phyloP scores from a whole-genome alignment of 2,797 vertebrate genomes.

The Alectoris magna region DNA sequence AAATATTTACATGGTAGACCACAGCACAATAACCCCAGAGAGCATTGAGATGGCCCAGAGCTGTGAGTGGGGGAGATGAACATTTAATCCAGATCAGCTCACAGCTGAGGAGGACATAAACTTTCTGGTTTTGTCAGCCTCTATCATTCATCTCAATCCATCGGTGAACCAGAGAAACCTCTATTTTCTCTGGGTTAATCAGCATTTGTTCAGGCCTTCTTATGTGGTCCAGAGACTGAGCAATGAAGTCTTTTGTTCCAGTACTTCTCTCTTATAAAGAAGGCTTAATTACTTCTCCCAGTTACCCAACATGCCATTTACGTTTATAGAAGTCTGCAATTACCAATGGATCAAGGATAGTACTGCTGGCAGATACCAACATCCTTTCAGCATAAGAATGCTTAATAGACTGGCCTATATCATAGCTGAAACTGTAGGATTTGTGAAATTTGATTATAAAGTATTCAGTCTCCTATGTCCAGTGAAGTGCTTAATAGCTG shows the following conservation, averaged over 20 bases:
- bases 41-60: not conserved
- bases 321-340: not conserved
- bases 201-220: conserved; percentile 7
- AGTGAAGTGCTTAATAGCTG: not conserved
- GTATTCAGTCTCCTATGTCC: not conserved
- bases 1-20: not conserved
- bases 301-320: conserved; percentile 3
- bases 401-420: not conserved
- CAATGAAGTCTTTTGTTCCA: conserved; percentile 11
- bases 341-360: not conserved
- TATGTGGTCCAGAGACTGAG: not conserved
- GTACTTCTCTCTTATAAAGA: not conserved
- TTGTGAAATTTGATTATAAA: not conserved
- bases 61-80: not conserved
- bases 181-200: conserved; percentile 23
- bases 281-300: conserved; percentile 9
- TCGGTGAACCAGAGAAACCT: not conserved
- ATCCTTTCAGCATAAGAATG: not conserved
- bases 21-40: not conserved
- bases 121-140: not conserved
- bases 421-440: not conserved
- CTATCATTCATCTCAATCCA: not conserved
- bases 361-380: not conserved
- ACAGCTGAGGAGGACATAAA: not conserved
- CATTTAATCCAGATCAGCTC: not conserved